Base-by-base conservation (phyloP, 2,113 vertebrate genomes). In the Acrocephalus kingi region DNA sequence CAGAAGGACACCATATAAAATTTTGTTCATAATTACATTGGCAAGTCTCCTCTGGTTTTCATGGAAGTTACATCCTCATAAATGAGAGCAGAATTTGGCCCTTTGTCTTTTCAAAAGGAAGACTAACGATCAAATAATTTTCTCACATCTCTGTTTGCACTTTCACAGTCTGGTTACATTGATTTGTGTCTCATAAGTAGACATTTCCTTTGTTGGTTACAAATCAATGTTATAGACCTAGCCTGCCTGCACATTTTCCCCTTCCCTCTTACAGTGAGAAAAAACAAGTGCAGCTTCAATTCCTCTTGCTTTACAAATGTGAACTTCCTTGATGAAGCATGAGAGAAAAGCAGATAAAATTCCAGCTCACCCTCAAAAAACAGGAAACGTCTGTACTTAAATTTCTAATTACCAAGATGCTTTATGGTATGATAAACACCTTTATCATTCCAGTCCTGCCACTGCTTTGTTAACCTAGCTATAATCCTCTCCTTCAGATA, bases 121-220 rank as follows among this genome's bases (percentile, higher is more conserved):
- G 97, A 96, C 94, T 97, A 97, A 97, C 24, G 92, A 98, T 95
- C 98, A 98, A 97, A 97, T 98, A 97, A 97, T 98, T 98, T 97
- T 98, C 98, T 98, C 98, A 98, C 98, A 98, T 98, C 97, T 97
- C 97, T 97, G 97, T 98, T 98, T 98, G 98, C 90, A 97, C 96
- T 98, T 98, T 98, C 81, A 35, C 97, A 97, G 97, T 97, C 97
- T 98, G 97, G 94, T 97, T 96, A 96, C 98, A 98, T 98, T 98
- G 98, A 98, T 98, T 98, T 97, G 98, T 98, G 97, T 98, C 96
- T 97, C 97, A 62, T 98, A 98, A 98, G 97, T 94, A 97, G 97
- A 97, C 95, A 85, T 97, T 98, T 98, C 97, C 97, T 98, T 98
- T 98, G 97, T 97, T 96, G 96, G 98, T 97, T 97, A 96, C 97